phyloP scores from a whole-genome alignment of 1,140 invertebrate genomes.

The Periplaneta americana region DNA sequence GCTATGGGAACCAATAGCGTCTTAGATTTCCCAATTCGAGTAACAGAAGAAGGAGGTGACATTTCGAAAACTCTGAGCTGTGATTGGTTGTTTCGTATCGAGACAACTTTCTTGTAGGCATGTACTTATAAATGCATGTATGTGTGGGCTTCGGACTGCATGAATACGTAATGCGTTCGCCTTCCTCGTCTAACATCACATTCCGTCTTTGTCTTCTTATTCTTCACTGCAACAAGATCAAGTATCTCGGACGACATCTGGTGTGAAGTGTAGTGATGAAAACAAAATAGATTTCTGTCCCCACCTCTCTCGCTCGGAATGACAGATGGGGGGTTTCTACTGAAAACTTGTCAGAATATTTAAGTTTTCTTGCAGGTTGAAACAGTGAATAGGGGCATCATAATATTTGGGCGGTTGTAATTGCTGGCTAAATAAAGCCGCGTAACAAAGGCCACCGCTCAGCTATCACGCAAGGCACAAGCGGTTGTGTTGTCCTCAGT shows the following conservation, averaged over 20 bases:
- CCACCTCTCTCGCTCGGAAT: not conserved
- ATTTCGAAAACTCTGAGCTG: not conserved
- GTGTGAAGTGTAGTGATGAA: not conserved
- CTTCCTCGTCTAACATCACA: not conserved
- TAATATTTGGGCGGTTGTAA: no score
- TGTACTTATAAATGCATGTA: not conserved
- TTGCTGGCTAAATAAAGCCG: no score
- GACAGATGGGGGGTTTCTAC: not conserved
- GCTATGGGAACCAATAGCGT: not conserved
- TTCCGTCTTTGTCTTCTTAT: not conserved
- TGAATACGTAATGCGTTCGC: not conserved
- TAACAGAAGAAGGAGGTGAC: not conserved
- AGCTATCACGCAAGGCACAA: no score
- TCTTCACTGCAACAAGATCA: not conserved
- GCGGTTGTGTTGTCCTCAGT: no score
- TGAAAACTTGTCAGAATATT: no score
- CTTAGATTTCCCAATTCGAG: not conserved
- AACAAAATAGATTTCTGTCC: not conserved
- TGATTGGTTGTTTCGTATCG: not conserved
- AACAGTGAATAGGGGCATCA: no score
- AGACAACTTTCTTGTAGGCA: not conserved
- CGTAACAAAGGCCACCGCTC: no score
- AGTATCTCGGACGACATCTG: not conserved
- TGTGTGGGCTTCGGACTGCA: not conserved
- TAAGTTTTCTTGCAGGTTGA: no score